These are phyloP conservation scores for Macquaria australasica DNA, from an alignment of 2,113 vertebrate species.

Conservation along the genomic window DNA sequence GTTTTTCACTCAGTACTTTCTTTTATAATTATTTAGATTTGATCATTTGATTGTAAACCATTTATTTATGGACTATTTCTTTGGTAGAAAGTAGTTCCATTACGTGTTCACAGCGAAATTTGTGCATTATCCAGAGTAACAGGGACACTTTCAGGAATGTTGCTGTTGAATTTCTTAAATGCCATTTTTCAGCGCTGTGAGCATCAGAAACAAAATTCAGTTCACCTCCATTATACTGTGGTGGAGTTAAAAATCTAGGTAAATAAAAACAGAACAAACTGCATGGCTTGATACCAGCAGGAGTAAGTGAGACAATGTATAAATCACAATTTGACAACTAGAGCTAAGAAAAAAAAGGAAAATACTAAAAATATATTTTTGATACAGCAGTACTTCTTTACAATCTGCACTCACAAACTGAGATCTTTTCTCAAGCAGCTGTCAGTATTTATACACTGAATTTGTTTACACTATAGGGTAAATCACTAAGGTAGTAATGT, in stretches of 20 bases:
- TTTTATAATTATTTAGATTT: background rate
- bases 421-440: background rate
- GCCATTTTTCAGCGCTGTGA: background rate
- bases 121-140: background rate
- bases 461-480: background rate
- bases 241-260: background rate
- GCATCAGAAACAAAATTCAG: background rate
- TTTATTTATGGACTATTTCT: background rate
- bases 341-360: background rate
- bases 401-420: background rate
- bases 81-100: background rate
- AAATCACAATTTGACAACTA: background rate
- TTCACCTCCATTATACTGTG: background rate
- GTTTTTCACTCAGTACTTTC: background rate
- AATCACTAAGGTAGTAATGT: background rate
- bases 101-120: background rate
- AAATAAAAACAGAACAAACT: background rate
- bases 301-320: background rate
- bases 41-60: background rate
- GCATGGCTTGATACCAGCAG: background rate
- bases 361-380: too few relatives aligned
- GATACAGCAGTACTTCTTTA: too few relatives aligned
- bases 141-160: background rate
- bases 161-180: background rate
- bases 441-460: background rate